Base-by-base conservation (phyloP, 2,888 invertebrate species). In the Chelonus formosanus region DNA sequence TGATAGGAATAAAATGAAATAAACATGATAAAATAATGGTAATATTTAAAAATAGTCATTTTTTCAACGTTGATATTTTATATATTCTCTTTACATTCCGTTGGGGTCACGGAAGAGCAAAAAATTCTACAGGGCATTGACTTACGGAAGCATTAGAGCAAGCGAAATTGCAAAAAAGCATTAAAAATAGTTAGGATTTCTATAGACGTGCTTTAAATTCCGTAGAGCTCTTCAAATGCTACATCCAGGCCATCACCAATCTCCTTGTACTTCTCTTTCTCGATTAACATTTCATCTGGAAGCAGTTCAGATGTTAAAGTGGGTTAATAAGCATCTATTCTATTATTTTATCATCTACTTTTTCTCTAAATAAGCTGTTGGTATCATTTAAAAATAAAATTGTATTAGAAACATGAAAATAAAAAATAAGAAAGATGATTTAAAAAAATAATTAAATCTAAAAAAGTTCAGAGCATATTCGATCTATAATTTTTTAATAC, bases 241-340 rank as follows among this genome's bases (percentile, higher is more conserved):
- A 91, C 89, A 87, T 97, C 97, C 89, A 97, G 89, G 87, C 94
- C 96, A 85, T 96, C 93, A 79, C 93, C 94, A 86, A 97, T 93
- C 85, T 92, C 90, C 87, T 95, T 95, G 90, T 91, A 96, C 86
- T 91, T 91, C 89, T 96, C 95, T 88, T 93, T 96, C 86, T 92
- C 93, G 83, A 86, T 87, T 87, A 94, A 92, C 87, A 93, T 89
- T 84, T 94, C 93, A 90, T 94, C 94, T 93, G 89, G 80, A 87
- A 86, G 75, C 77, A 82, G 70, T 75, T 64, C 71, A 32, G 35
- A 32, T 50, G 62, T 57, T 63, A 47, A 57, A 20, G 20, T 20
- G 20, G 20, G 20, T 20, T 20, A 20, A 20, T 56, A 31, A n/a
- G 20, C 40, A 35, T 56, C 5, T 8, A 20, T 54, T 52, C 5